Conservation (phyloP, 2,888 invertebrate genomes). For the Frankliniella fusca region DNA sequence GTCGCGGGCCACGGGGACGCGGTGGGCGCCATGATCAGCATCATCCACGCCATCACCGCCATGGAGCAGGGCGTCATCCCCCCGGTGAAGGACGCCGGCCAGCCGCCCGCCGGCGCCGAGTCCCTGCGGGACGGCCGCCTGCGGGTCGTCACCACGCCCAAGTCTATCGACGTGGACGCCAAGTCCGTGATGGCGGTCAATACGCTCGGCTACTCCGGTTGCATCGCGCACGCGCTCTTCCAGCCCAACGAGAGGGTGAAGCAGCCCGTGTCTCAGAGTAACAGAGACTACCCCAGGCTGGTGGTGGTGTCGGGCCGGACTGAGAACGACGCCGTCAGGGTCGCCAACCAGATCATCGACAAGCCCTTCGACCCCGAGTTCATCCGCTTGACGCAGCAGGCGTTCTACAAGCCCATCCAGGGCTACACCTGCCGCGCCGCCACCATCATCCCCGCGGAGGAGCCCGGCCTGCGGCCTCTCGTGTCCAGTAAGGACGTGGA, state of each 20-base stretch:
- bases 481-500: conserved; percentile 32
- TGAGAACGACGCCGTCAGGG: conserved; percentile 47
- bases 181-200: conserved; percentile 52
- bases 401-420: conserved; percentile 42
- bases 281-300: conserved; percentile 44
- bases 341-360: conserved; percentile 41
- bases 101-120: conserved; percentile 84
- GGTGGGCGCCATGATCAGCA: conserved; percentile 79
- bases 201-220: conserved; percentile 57
- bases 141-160: conserved; percentile 40
- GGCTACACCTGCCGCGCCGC: conserved; percentile 51
- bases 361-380: conserved; percentile 33
- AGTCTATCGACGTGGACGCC: conserved; percentile 44
- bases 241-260: conserved; percentile 45
- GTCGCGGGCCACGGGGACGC: conserved; percentile 99
- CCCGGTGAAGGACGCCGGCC: conserved; percentile 79
- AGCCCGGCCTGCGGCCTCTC: background rate
- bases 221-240: conserved; percentile 49
- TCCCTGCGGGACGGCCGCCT: conserved; percentile 70
- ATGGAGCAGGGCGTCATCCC: conserved; percentile 89
- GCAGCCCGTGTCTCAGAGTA: conserved; percentile 25
- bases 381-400: conserved; percentile 40
- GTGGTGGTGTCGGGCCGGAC: conserved; percentile 51
- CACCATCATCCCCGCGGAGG: conserved; percentile 44
- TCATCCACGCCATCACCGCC: conserved; percentile 85